Evolutionary conservation across 2,797 vertebrate species (phyloP), one percentile per base, ranked within the genome.

Genomic region (Sebastes oblongus): DNA sequence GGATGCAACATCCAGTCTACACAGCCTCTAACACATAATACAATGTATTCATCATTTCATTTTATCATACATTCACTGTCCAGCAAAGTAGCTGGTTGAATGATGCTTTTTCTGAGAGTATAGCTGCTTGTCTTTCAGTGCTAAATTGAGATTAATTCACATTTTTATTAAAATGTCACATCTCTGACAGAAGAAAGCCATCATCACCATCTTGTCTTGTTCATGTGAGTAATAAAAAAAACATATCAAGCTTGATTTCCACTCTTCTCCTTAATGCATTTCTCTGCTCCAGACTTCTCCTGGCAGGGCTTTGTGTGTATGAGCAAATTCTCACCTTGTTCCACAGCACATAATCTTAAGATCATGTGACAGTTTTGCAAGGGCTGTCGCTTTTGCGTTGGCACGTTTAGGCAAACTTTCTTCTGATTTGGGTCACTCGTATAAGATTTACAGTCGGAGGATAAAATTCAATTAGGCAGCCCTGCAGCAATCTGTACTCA

Each of bases 381-480:
- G 76, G 68, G 72, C 68, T 27, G 76, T 80, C 85, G 80, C 65
- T 86, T 88, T 85, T 77, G 32, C 69, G 29, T 76, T 54, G 54
- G 56, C 78, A 80, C 91, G 86, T 90, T 87, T 72, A 72, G 61
- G 77, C 61, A 86, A 93, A 93, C 86, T 93, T 93, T 91, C 70
- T 30, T 83, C 77, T 81, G 88, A 94, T 94, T 92, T 91, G 85
- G 90, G 93, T 93, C 93, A 93, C 78, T 89, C 71, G 59, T 73
- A 42, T 42, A 83, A 89, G 84, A 89, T 90, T 90, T 86, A 75
- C 84, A 89, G 83, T 88, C 78, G 75, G 75, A 83, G 82, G 88
- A 89, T 91, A 83, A 83, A 87, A 94, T 93, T 93, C 88, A 92
- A 91, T 93, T 87, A 91, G 88, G 93, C 89, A 93, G 87, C 87